Percentiles rank a stretch among this genome's conserved stretches.
Evolutionary conservation across 2,888 invertebrate species (phyloP).

Genomic region (Timema cristinae): DNA sequence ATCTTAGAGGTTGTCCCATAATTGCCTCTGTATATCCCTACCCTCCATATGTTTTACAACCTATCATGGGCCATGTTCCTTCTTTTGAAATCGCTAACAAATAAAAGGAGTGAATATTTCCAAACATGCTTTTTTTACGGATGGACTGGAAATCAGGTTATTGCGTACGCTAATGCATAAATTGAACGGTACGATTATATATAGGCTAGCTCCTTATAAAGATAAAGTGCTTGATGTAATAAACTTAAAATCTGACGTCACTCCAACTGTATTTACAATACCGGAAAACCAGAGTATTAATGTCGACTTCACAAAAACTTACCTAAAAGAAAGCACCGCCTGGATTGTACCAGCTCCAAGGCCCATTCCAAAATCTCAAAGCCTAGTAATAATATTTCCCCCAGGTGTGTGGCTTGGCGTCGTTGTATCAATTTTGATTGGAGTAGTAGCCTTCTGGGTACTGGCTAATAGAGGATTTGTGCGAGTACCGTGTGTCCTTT

Average conservation of each 20-base stretch:
- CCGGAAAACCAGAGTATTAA: too few species aligned
- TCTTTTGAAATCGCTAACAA: too few species aligned
- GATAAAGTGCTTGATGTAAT: too few species aligned
- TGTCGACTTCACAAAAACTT: background rate
- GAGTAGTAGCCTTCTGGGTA: background rate
- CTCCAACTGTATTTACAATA: too few species aligned
- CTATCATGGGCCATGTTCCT: background rate
- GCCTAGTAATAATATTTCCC: background rate
- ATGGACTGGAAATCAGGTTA: too few species aligned
- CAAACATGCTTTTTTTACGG: too few species aligned
- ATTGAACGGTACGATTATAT: too few species aligned
- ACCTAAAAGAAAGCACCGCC: background rate
- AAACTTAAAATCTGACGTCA: too few species aligned
- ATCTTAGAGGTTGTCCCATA: background rate
- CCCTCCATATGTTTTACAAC: background rate
- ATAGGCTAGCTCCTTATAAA: too few species aligned
- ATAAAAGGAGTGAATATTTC: too few species aligned
- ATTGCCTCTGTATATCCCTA: background rate
- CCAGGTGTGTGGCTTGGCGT: background rate
- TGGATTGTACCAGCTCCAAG: slow-evolving; percentile 8
- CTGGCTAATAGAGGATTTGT: background rate
- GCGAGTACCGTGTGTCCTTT: background rate
- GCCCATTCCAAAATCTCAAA: background rate
- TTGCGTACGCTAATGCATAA: too few species aligned
- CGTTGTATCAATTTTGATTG: background rate